phyloP scores from a whole-genome alignment of 2,888 invertebrate species.

The Electrophaes corylata region DNA sequence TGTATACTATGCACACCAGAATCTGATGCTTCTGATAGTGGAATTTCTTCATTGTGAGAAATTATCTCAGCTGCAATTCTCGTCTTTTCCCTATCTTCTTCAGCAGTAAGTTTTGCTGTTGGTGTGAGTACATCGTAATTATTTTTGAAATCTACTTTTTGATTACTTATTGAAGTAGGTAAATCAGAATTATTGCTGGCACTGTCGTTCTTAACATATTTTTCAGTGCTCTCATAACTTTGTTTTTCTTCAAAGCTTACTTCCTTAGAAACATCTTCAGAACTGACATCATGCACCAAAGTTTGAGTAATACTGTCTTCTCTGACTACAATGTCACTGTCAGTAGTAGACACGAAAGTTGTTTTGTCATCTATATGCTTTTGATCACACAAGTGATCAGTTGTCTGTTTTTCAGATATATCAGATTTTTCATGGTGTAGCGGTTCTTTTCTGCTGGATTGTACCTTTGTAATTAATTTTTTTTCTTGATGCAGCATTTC shows the following conservation, averaged over 20 bases:
- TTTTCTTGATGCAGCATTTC: constrained; percentile 52
- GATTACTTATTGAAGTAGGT: constrained; percentile 45
- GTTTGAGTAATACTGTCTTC: constrained; percentile 51
- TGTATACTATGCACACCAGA: constrained; percentile 64
- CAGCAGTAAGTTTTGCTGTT: constrained; percentile 27
- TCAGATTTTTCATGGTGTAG: constrained; percentile 34
- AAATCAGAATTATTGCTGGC: constrained; percentile 41
- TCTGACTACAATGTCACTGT: constrained; percentile 54
- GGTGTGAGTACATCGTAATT: constrained; percentile 46
- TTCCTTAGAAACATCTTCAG: constrained; percentile 75
- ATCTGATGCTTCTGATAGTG: constrained; percentile 58
- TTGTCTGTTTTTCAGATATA: constrained; percentile 38
- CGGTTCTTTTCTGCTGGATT: constrained; percentile 36
- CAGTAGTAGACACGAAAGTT: constrained; percentile 50
- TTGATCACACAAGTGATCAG: constrained; percentile 37
- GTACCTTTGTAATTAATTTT: constrained; percentile 38
- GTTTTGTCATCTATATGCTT: constrained; percentile 41
- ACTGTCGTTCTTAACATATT: constrained; percentile 53
- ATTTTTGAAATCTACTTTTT: constrained; percentile 41
- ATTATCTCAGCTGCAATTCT: constrained; percentile 36
- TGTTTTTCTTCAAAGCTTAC: constrained; percentile 76
- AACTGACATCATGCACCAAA: constrained; percentile 63
- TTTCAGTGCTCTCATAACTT: constrained; percentile 71
- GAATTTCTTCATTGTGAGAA: constrained; percentile 56
- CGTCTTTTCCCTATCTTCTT: constrained; percentile 33